Percentiles rank a stretch among this genome's conserved stretches.
phyloP scores from a whole-genome alignment of 2,113 vertebrate species.

The Lasiurus cinereus region DNA sequence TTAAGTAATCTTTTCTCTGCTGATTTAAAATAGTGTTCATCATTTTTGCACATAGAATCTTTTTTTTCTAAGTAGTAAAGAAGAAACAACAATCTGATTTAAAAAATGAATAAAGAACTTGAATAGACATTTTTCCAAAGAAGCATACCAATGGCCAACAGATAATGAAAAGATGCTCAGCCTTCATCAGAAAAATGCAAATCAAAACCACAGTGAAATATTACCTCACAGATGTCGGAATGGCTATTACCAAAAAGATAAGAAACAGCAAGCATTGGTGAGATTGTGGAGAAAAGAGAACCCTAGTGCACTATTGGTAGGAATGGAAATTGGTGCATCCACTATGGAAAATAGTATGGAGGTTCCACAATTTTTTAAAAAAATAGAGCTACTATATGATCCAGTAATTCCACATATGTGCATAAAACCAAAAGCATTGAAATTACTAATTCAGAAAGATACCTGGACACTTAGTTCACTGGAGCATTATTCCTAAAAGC shows the following conservation, averaged over 20 bases:
- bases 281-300: not conserved
- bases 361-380: not conserved
- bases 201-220: not conserved
- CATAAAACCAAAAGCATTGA: not conserved
- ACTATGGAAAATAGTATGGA: not conserved
- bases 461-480: not conserved
- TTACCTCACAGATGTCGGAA: not conserved
- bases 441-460: not conserved
- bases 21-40: not conserved
- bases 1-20: not conserved
- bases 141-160: not conserved
- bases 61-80: not conserved
- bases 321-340: not conserved
- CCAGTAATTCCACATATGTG: not conserved
- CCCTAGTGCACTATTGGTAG: not conserved
- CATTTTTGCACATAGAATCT: not conserved
- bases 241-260: not conserved
- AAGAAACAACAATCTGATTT: not conserved
- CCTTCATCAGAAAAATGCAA: not conserved
- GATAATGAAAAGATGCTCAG: not conserved
- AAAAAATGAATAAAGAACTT: not conserved
- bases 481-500: not conserved
- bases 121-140: not conserved
- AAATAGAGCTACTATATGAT: not conserved
- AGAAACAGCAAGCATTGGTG: not conserved